Evolutionary conservation across 2,797 vertebrate species (phyloP).

Genomic region (Eulemur rubriventer): DNA sequence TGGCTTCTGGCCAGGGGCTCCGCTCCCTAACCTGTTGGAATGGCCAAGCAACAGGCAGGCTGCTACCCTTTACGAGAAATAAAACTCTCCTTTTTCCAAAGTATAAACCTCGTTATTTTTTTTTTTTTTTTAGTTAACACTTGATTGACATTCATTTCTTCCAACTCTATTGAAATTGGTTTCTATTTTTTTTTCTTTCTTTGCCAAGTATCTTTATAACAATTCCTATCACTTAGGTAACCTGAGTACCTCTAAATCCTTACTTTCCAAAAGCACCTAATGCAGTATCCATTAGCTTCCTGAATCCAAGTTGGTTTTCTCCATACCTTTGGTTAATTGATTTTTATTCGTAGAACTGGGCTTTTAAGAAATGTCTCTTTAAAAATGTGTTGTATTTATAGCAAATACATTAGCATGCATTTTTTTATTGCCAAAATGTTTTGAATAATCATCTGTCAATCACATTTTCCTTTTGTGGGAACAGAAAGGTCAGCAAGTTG

Average conservation of each 20-base stretch:
- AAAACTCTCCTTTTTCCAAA: background rate
- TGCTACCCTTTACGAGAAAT: background rate
- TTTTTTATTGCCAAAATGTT: slow-evolving; percentile 67
- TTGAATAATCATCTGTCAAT: slow-evolving; percentile 74
- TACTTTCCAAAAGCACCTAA: background rate
- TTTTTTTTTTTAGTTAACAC: background rate
- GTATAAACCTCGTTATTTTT: background rate
- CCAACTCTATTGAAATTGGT: background rate
- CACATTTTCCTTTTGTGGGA: slow-evolving; percentile 77
- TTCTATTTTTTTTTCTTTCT: background rate
- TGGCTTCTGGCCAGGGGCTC: background rate
- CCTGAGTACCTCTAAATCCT: background rate
- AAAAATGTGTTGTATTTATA: slow-evolving; percentile 52
- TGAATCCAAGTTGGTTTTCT: background rate
- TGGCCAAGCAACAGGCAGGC: background rate
- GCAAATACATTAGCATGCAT: slow-evolving; percentile 42
- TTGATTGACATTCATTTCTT: background rate
- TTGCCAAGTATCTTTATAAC: background rate
- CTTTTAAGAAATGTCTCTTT: slow-evolving; percentile 1
- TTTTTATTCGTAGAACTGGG: slow-evolving; percentile 20
- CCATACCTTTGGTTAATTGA: background rate
- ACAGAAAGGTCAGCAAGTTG: slow-evolving; percentile 80
- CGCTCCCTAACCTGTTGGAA: background rate
- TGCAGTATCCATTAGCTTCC: background rate
- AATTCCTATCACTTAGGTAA: background rate